phyloP scores from a whole-genome alignment of 2,797 vertebrate genomes.

The Aphelocoma californica region DNA sequence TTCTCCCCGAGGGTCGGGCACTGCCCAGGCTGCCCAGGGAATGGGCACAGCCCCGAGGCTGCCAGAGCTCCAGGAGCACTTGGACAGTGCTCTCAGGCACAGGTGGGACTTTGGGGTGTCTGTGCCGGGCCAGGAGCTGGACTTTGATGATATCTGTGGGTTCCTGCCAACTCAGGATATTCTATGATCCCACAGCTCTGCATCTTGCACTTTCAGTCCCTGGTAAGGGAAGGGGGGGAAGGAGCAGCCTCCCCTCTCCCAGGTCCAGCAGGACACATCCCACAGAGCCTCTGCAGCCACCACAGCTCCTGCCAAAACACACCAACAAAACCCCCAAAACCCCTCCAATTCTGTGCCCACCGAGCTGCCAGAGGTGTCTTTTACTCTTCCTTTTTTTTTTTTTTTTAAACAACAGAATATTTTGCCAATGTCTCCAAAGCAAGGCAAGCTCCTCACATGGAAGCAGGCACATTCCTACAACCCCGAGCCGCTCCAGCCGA shows the following conservation, averaged over 20 bases:
- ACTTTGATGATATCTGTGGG: not conserved
- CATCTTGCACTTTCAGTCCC: not conserved
- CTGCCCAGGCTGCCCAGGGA: not conserved
- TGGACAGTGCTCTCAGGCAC: not conserved
- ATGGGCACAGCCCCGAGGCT: not conserved
- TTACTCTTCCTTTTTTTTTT: not conserved
- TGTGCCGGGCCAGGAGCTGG: not conserved
- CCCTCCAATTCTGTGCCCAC: fast-evolving
- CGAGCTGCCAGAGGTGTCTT: not conserved
- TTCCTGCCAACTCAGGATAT: not conserved
- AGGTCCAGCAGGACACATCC: not conserved
- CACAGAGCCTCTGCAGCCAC: not conserved
- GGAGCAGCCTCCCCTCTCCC: not conserved
- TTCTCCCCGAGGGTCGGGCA: not conserved
- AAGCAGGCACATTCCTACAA: not conserved
- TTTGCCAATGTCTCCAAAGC: not conserved
- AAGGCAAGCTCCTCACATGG: not conserved
- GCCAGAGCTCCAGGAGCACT: not conserved
- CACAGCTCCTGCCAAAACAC: not conserved
- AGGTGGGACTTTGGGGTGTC: not conserved
- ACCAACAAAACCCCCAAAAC: not conserved
- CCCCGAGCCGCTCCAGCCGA: not conserved
- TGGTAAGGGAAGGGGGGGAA: not conserved
- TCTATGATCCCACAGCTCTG: not conserved
- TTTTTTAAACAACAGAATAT: fast-evolving